Evolutionary conservation across 2,113 vertebrate genomes (phyloP), one percentile per base, ranked within the genome.

Genomic region (Tenrec ecaudatus): DNA sequence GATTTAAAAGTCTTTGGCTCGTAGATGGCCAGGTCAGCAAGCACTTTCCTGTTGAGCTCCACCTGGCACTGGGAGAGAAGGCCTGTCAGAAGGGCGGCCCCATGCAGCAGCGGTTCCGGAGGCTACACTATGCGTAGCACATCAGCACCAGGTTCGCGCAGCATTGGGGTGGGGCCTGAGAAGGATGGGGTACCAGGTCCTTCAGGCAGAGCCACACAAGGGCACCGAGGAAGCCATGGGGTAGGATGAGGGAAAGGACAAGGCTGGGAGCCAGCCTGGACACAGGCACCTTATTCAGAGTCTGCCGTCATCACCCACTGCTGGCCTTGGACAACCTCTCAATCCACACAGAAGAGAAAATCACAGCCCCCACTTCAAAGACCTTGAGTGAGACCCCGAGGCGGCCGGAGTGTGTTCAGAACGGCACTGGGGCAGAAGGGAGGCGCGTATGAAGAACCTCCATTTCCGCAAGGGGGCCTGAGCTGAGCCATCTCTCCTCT

Each of bases 1-100:
- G 99, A 98, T 43, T 98, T 99, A 97, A 99, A 99, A 0, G 99
- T 98, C 83, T 98, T 99, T 1, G 99, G 99, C 88, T 99, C 99
- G 0, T 98, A 99, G 97, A 99, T 97, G 1, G 99, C 99, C 92
- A 99, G 81, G 2, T 99, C 99, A 0, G 99, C 98, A 38, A 99
- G 96, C 0, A 99, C 96, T 0, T 98, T 99, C 85, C 99, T 98
- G 81, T 99, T 99, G 95, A 99, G 97, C 96, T 99, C 98, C 94
- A 99, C 98, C 60, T 99, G 99, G 82, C 98, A 98, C 99, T 99
- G 97, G 62, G 91, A 71, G 76, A 89, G 66, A 81, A 93, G 76
- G 81, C 47, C 47, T 53, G 47, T 36, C 40, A 73, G 80, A 58
- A 64, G 4, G 16, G n/a, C 0, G 47, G 36, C 19, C 33, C 27